phyloP scores from a whole-genome alignment of 2,113 vertebrate genomes.

The Eulemur macaco region DNA sequence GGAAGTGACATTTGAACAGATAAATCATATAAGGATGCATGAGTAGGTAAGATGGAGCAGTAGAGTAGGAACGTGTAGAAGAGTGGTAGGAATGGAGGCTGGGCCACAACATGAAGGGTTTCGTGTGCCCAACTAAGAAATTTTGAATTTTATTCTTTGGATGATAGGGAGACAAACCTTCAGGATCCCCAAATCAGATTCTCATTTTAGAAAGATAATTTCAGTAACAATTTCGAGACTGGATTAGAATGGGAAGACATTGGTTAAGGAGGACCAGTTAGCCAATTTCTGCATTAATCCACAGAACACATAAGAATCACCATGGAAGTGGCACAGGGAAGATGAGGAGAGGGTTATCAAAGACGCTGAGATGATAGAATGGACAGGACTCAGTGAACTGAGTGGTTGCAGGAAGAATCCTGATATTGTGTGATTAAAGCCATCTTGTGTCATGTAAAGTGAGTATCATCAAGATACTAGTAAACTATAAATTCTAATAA shows the following conservation, averaged over 20 bases:
- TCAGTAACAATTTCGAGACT: background rate
- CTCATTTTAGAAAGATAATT: constrained; percentile 31
- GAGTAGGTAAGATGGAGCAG: background rate
- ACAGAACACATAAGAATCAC: background rate
- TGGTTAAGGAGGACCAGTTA: background rate
- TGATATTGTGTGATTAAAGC: background rate
- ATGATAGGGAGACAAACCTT: background rate
- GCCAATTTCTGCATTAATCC: background rate
- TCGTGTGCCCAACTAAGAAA: background rate
- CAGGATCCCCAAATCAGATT: background rate
- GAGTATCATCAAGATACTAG: background rate
- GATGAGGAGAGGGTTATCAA: background rate
- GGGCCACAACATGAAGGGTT: background rate
- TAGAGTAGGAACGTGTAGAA: background rate
- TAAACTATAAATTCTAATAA: background rate
- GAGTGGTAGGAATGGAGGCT: background rate
- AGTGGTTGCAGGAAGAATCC: background rate
- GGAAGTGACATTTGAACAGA: background rate
- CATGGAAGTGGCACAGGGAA: background rate
- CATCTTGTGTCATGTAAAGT: background rate
- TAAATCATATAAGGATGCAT: background rate
- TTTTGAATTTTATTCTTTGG: constrained; percentile 7
- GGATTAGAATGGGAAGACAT: background rate
- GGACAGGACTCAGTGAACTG: background rate
- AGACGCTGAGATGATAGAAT: background rate